A percentile compares a stretch with the other conserved stretches of the same genome.
phyloP scores from a whole-genome alignment of 2,797 vertebrate genomes.

The Lycodopsis pacificus region DNA sequence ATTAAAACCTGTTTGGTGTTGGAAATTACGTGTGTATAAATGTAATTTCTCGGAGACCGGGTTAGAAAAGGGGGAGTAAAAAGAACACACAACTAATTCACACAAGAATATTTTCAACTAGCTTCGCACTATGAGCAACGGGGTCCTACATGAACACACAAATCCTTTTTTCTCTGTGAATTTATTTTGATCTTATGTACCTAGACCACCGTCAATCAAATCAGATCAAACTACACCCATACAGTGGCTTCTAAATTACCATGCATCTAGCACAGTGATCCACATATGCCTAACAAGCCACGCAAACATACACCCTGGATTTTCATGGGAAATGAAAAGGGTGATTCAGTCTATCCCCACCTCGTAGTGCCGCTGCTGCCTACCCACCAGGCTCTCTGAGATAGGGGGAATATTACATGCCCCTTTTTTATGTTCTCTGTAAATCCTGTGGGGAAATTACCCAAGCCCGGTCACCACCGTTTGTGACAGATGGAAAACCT shows the following conservation, averaged over 20 bases:
- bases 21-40: neutral
- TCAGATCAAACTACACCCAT: neutral
- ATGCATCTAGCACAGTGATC: neutral
- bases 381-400: conserved; percentile 50
- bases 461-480: conserved; percentile 70
- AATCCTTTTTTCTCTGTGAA: neutral
- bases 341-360: conserved; percentile 46
- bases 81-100: neutral
- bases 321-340: conserved; percentile 47
- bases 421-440: conserved; percentile 80
- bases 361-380: conserved; percentile 16
- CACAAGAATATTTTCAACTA: neutral
- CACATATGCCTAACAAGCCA: conserved; percentile 1
- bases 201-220: neutral
- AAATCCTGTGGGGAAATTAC: conserved; percentile 84
- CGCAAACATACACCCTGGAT: conserved; percentile 23
- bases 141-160: neutral
- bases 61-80: neutral
- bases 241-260: neutral
- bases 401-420: conserved; percentile 69
- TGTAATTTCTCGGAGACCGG: neutral
- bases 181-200: neutral
- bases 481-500: conserved; percentile 83
- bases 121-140: neutral
- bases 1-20: neutral